Conservation (phyloP, 1,140 invertebrate genomes). For the Ctenoplectra terminalis region DNA sequence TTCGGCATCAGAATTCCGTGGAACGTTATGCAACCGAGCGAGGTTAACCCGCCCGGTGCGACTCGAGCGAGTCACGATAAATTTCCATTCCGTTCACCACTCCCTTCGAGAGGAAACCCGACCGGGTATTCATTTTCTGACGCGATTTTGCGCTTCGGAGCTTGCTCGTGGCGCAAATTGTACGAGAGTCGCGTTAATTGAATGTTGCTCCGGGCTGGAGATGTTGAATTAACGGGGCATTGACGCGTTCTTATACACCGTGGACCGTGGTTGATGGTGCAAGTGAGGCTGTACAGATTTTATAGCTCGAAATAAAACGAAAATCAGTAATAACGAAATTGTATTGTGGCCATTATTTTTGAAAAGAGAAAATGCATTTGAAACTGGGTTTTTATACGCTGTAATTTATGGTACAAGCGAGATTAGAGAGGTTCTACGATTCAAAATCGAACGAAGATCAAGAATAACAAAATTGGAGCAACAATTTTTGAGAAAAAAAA, state of each 20-base stretch:
- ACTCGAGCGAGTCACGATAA: constrained; percentile 65
- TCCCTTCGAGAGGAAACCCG: constrained; percentile 68
- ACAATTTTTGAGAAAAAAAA: too few species aligned
- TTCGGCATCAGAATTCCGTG: constrained; percentile 45
- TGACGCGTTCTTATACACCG: background rate
- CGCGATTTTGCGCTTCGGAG: constrained; percentile 56
- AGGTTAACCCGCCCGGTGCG: constrained; percentile 27
- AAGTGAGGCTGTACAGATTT: too few species aligned
- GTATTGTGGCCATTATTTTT: too few species aligned
- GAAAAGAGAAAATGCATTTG: too few species aligned
- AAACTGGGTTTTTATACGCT: too few species aligned
- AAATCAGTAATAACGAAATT: too few species aligned
- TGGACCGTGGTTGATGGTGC: background rate
- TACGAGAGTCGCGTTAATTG: constrained; percentile 10
- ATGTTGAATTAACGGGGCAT: background rate
- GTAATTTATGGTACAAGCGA: too few species aligned
- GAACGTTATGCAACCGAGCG: constrained; percentile 58
- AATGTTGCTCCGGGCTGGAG: background rate
- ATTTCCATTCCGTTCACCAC: constrained; percentile 73
- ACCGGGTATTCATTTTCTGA: constrained; percentile 70
- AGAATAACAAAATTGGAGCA: too few species aligned
- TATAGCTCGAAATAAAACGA: too few species aligned
- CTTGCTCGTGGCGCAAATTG: background rate
- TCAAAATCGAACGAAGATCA: too few species aligned
- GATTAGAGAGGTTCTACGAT: too few species aligned